These are phyloP conservation scores for Drosophila pseudoobscura DNA, from an alignment of 1,140 invertebrate genomes.

Conservation along the genomic window DNA sequence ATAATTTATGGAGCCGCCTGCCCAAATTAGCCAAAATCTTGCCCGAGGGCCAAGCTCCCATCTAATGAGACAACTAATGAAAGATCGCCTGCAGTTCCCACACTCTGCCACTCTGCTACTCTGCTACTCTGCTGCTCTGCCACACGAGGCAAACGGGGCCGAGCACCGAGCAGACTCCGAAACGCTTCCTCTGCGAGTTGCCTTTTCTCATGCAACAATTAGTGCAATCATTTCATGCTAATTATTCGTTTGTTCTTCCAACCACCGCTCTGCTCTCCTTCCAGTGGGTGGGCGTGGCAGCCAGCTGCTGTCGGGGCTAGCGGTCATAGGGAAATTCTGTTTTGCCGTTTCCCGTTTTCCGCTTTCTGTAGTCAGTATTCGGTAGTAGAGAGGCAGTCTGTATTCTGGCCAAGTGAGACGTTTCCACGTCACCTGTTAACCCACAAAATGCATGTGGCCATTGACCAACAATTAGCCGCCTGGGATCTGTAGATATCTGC, in stretches of 20 bases:
- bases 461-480: conserved; percentile 69
- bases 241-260: conserved; percentile 63
- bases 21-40: conserved; percentile 71
- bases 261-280: conserved; percentile 30
- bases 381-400: no score
- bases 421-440: conserved; percentile 74
- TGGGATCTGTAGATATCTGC: conserved; percentile 54
- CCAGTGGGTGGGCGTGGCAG: conserved; percentile 43
- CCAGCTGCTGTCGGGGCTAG: conserved; percentile 26
- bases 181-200: not conserved
- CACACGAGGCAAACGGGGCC: no score
- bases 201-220: conserved; percentile 66
- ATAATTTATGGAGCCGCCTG: conserved; percentile 68
- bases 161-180: not conserved
- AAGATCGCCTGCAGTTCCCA: conserved; percentile 70
- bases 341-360: conserved; percentile 1
- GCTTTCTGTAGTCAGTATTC: conserved; percentile 10
- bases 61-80: conserved; percentile 64
- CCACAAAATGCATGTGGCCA: conserved; percentile 60
- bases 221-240: conserved; percentile 77
- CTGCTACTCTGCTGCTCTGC: no score
- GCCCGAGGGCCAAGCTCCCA: conserved; percentile 22
- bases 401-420: conserved; percentile 27
- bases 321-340: conserved; percentile 66
- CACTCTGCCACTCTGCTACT: conserved; percentile 12